phyloP scores from a whole-genome alignment of 2,113 vertebrate genomes.

The Colossoma macropomum region DNA sequence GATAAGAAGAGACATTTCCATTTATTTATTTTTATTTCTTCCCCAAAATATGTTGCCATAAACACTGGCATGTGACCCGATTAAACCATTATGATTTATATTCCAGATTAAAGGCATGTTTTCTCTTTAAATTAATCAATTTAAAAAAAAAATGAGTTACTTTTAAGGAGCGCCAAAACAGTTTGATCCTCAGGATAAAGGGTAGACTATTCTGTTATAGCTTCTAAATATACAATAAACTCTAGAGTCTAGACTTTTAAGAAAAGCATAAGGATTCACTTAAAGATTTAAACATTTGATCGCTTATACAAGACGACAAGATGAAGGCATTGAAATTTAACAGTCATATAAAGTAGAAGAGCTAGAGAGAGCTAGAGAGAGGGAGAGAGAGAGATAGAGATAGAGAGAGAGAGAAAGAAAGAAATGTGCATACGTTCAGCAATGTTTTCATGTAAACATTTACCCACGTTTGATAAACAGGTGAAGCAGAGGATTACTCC shows the following conservation, averaged over 20 bases:
- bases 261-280: background rate
- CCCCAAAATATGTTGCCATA: conserved; percentile 60
- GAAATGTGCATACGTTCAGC: conserved; percentile 72
- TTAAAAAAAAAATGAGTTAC: conserved; percentile 2
- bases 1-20: conserved; percentile 21
- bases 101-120: conserved; percentile 49
- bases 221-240: background rate
- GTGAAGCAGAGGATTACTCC: conserved; percentile 62
- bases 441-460: conserved; percentile 80
- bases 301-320: background rate
- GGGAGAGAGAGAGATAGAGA: background rate
- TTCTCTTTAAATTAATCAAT: conserved; percentile 2
- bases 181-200: conserved; percentile 1
- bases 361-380: background rate
- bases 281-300: background rate
- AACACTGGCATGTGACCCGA: conserved; percentile 55
- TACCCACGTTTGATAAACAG: conserved; percentile 65
- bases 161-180: conserved; percentile 4
- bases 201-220: background rate
- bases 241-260: background rate
- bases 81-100: conserved; percentile 60
- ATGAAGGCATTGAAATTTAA: conserved; percentile 21
- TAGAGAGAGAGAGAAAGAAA: conserved; percentile 44
- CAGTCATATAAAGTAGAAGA: conserved; percentile 32
- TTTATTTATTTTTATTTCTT: conserved; percentile 52